Base-by-base conservation (phyloP, 2,113 vertebrate species). In the Platichthys flesus region DNA sequence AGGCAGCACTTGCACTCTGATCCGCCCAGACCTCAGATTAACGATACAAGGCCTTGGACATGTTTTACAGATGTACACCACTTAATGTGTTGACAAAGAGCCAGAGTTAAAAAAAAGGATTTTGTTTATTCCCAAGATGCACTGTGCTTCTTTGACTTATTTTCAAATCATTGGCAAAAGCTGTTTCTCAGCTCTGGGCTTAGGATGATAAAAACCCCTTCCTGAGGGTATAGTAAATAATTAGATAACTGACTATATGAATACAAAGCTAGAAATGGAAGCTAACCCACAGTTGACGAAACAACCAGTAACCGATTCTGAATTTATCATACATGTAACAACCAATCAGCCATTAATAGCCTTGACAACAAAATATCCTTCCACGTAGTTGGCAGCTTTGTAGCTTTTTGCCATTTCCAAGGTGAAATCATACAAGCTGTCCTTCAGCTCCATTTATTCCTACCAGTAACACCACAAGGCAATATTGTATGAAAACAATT, bases 11-110 rank as follows among this genome's bases (percentile, higher is more conserved):
- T 84, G 67, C 80, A 85, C 80, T 78, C 65, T 80, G 75, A 78
- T 82, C 85, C 56, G 28, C 42, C 73, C 55, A 56, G 69, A 81
- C 81, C 71, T 84, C 65, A 78, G 77, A 82, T 88, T 86, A 83
- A 72, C 61, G 58, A 55, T 78, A 87, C 74, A 68, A 61, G 69
- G 60, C 47, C 74, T 83, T 51, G 66, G 31, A 60, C 79, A 84
- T 23, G 31, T 83, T 86, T 80, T 51, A 82, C 72, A 84, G 62
- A 84, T 86, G 71, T 75, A 82, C 82, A 64, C 23, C 66, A 65
- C 37, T 86, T 69, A 70, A 28, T 31, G n/a, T 60, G 63, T 67
- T 78, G 76, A 79, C 75, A 73, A 59, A 7, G 56, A 67, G 66
- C 59, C 56, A 55, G 61, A 47, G 42, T 28, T 76, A 12, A 37